Percentiles rank a stretch among this genome's conserved stretches.
Conservation (phyloP, 2,113 vertebrate species). For the Arothron firmamentum region DNA sequence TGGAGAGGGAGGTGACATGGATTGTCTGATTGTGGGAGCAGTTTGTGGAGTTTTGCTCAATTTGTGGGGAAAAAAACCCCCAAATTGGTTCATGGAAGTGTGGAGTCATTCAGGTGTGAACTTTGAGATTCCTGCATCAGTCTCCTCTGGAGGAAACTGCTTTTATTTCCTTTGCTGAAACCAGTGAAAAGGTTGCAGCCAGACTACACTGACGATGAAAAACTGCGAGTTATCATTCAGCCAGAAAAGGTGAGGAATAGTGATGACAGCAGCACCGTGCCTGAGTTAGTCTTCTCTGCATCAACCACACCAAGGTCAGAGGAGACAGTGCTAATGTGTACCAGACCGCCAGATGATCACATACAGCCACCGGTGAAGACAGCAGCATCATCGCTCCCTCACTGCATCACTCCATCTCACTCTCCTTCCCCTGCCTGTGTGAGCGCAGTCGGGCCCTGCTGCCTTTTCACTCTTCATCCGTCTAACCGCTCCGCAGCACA, state of each 20-base stretch:
- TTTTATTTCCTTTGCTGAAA: too few species aligned
- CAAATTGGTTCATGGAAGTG: too few species aligned
- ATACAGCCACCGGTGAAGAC: slow-evolving; percentile 28
- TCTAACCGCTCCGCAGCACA: slow-evolving; percentile 3
- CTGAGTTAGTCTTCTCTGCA: background rate
- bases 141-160: too few species aligned
- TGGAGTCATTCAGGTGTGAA: too few species aligned
- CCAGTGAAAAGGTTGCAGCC: too few species aligned
- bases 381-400: slow-evolving; percentile 32
- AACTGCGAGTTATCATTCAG: too few species aligned
- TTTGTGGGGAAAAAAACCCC: too few species aligned
- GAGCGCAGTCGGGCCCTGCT: background rate
- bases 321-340: slow-evolving; percentile 47
- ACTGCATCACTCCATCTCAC: slow-evolving; percentile 18
- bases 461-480: slow-evolving; percentile 3
- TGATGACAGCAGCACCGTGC: background rate
- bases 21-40: too few species aligned
- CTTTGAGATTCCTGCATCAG: too few species aligned
- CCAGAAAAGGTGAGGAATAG: background rate
- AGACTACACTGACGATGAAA: too few species aligned
- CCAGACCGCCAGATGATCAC: slow-evolving; percentile 44
- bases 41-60: too few species aligned
- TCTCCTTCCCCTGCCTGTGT: slow-evolving; percentile 5
- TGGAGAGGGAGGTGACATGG: too few species aligned
- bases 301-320: slow-evolving; percentile 24